A percentile compares a stretch with the other conserved stretches of the same genome.
phyloP scores from a whole-genome alignment of 1,140 invertebrate genomes.

The Leptinotarsa texana region DNA sequence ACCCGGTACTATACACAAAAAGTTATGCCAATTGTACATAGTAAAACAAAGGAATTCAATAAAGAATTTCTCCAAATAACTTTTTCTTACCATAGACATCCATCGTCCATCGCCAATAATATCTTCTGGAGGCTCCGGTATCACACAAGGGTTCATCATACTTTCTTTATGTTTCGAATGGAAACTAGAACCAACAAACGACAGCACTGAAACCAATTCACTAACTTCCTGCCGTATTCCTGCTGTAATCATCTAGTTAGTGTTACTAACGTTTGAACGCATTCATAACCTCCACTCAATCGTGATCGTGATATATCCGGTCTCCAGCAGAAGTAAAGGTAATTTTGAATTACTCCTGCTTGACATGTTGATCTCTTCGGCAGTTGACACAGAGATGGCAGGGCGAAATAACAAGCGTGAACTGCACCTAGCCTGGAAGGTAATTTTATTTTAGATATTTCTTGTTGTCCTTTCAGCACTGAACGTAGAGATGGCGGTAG shows the following conservation, averaged over 20 bases:
- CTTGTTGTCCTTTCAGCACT: too few species aligned
- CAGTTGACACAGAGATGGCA: background rate
- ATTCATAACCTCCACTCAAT: conserved; percentile 8
- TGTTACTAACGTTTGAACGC: conserved; percentile 4
- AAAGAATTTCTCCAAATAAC: too few species aligned
- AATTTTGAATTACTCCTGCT: background rate
- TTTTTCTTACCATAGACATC: conserved; percentile 43
- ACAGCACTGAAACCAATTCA: background rate
- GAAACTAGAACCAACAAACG: background rate
- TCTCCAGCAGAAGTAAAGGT: background rate
- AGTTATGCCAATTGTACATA: too few species aligned
- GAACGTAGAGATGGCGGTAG: too few species aligned
- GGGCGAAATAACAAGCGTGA: background rate
- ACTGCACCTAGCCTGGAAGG: too few species aligned
- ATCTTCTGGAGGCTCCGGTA: conserved; percentile 41
- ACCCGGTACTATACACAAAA: too few species aligned
- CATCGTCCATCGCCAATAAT: conserved; percentile 45
- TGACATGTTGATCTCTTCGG: background rate
- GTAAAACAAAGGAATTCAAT: too few species aligned
- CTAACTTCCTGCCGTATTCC: conserved; percentile 6
- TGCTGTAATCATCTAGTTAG: background rate
- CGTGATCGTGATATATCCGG: background rate
- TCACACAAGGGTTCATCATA: conserved; percentile 45
- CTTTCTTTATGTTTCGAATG: background rate
- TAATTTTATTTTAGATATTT: too few species aligned